phyloP scores from a whole-genome alignment of 2,888 invertebrate species.

The Hylaea fasciaria region DNA sequence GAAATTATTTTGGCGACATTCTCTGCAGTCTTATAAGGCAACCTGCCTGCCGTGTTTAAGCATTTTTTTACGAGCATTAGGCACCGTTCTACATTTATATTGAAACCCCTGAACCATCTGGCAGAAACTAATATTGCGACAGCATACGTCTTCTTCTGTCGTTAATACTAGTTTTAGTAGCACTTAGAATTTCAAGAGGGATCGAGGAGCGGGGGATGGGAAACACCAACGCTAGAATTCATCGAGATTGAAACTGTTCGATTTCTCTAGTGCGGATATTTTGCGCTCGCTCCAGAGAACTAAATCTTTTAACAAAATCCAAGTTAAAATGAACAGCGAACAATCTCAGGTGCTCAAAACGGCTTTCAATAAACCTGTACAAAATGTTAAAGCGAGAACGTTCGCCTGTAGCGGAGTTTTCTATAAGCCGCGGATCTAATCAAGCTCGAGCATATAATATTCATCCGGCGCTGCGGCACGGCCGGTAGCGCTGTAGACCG shows the following conservation, averaged over 20 bases:
- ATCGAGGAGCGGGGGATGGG: neutral
- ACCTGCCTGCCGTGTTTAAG: conserved; percentile 9
- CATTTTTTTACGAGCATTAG: conserved; percentile 8
- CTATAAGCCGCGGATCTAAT: conserved; percentile 51
- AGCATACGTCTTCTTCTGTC: neutral
- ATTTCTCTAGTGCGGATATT: neutral
- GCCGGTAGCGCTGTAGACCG: conserved; percentile 24
- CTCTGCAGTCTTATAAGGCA: conserved; percentile 24
- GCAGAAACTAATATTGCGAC: conserved; percentile 6
- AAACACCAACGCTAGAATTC: no score
- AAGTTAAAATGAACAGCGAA: neutral
- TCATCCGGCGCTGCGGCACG: conserved; percentile 48
- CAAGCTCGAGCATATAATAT: conserved; percentile 57
- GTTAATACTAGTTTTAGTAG: neutral
- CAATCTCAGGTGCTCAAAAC: conserved; percentile 11
- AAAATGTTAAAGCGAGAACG: conserved; percentile 30
- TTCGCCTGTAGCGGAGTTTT: conserved; percentile 40
- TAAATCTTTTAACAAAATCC: neutral
- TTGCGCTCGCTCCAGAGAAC: neutral
- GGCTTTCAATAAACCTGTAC: conserved; percentile 20
- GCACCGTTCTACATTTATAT: conserved; percentile 7
- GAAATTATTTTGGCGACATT: conserved; percentile 33
- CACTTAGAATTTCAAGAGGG: neutral
- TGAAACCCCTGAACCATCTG: conserved; percentile 1
- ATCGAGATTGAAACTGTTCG: no score